Evolutionary conservation across 2,797 vertebrate species (phyloP).

Genomic region (Carapus acus): DNA sequence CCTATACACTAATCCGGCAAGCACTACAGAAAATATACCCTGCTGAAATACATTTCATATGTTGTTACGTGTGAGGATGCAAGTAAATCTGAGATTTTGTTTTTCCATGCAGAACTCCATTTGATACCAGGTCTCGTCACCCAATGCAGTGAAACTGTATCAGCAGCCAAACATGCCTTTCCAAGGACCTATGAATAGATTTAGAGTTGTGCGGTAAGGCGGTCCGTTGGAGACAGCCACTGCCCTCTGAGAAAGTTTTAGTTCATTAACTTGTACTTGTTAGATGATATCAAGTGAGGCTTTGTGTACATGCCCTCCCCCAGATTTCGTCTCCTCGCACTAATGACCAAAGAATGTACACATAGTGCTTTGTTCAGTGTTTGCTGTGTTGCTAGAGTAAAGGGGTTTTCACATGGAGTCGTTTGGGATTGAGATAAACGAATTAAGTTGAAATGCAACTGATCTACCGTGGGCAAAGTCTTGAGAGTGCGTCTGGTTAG

Average conservation of each 20-base stretch:
- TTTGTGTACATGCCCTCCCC: neutral
- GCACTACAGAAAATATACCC: no score
- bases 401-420: no score
- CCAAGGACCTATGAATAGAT: slow-evolving; percentile 57
- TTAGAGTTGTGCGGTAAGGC: slow-evolving; percentile 27
- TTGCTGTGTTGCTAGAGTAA: no score
- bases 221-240: slow-evolving; percentile 4
- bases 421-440: no score
- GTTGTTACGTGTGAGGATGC: neutral
- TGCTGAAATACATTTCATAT: no score
- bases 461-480: no score
- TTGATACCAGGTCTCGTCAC: slow-evolving; percentile 33
- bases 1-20: no score
- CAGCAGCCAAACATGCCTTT: slow-evolving; percentile 28
- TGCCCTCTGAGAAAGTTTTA: slow-evolving; percentile 7
- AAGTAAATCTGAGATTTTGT: slow-evolving; percentile 47
- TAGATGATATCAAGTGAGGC: neutral
- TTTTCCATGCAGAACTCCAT: slow-evolving; percentile 32
- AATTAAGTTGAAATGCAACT: no score
- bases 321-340: no score
- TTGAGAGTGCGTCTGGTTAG: no score
- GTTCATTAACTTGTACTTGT: neutral
- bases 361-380: no score
- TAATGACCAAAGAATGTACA: no score
- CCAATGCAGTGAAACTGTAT: slow-evolving; percentile 37